These are phyloP conservation scores for Leucophora obtusa DNA, from an alignment of 2,888 invertebrate genomes.

Conservation along the genomic window DNA sequence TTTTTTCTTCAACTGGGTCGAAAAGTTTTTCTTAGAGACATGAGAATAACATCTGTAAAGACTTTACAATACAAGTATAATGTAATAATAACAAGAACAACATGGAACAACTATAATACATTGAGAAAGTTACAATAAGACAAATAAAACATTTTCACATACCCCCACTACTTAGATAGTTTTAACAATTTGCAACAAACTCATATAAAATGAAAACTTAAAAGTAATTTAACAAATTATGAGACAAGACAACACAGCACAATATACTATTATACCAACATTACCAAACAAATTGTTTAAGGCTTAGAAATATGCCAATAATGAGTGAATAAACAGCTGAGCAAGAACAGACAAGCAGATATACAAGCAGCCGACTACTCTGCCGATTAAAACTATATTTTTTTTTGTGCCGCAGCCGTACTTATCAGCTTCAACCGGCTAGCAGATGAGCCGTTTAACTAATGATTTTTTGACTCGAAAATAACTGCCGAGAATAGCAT, in stretches of 20 bases:
- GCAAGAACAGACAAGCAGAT: not conserved
- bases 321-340: not conserved
- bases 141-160: not conserved
- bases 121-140: conserved; percentile 20
- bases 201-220: conserved; percentile 28
- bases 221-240: conserved; percentile 64
- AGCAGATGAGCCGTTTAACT: no score
- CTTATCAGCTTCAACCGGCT: no score
- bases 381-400: no score
- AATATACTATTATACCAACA: not conserved
- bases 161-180: not conserved
- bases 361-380: no score
- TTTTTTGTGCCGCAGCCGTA: no score
- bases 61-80: conserved; percentile 52
- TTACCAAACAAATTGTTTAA: not conserved
- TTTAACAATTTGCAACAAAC: not conserved
- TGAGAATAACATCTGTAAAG: conserved; percentile 58
- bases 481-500: no score
- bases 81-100: conserved; percentile 5
- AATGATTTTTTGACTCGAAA: no score
- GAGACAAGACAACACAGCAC: conserved; percentile 38
- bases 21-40: conserved; percentile 53
- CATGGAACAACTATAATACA: not conserved
- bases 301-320: not conserved
- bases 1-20: conserved; percentile 17